phyloP scores from a whole-genome alignment of 1,140 invertebrate species.

The Adelges cooleyi region DNA sequence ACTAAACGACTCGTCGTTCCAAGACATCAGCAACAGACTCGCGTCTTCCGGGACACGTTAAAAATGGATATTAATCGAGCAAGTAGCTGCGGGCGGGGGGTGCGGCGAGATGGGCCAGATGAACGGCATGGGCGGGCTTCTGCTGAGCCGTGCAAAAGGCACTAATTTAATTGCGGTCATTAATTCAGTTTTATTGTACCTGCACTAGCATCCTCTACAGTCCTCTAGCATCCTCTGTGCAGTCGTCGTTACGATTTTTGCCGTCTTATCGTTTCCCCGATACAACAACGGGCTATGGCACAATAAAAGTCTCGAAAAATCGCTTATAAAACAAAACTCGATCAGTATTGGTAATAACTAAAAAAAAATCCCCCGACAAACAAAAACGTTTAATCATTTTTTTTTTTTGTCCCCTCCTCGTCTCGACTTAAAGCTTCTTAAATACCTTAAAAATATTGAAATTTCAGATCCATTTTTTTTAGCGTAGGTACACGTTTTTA shows the following conservation, averaged over 20 bases:
- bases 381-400: no score
- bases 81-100: not conserved
- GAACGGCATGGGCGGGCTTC: not conserved
- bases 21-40: conserved; percentile 24
- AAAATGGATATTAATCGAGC: conserved; percentile 28
- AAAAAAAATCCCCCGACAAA: no score
- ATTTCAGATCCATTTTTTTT: no score
- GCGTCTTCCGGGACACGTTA: conserved; percentile 25
- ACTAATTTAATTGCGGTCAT: conserved; percentile 26
- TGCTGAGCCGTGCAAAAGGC: conserved; percentile 27
- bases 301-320: not conserved
- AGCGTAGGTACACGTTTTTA: no score
- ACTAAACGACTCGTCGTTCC: conserved; percentile 17
- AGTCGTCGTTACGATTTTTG: conserved; percentile 15
- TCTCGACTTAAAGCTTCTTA: no score
- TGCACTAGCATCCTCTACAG: not conserved
- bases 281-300: not conserved
- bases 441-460: no score
- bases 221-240: not conserved
- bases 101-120: not conserved
- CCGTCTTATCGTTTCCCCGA: conserved; percentile 23
- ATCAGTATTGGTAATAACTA: no score
- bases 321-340: no score
- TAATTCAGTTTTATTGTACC: conserved; percentile 28
- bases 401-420: no score